Evolutionary conservation across 2,888 invertebrate species (phyloP).

Genomic region (Odontocerum albicorne): DNA sequence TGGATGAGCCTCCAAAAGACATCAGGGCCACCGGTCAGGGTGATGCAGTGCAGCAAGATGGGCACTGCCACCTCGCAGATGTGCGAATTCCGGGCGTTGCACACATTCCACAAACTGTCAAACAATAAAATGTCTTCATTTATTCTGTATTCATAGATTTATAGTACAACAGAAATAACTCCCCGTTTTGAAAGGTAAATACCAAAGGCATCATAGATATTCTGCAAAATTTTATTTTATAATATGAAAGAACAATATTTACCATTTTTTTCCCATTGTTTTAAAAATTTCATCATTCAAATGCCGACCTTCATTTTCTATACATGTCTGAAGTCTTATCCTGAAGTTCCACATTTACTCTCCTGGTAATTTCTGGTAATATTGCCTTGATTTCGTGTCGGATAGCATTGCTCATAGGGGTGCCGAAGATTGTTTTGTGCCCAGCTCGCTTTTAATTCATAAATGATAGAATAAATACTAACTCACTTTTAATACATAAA

Average conservation of each 20-base stretch:
- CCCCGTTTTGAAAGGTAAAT: too few species aligned
- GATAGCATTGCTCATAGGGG: not conserved
- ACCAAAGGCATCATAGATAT: too few species aligned
- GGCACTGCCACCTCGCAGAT: constrained; percentile 92
- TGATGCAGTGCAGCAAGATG: constrained; percentile 91
- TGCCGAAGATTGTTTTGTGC: too few species aligned
- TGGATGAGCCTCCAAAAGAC: constrained; percentile 96
- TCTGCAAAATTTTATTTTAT: too few species aligned
- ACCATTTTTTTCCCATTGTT: not conserved
- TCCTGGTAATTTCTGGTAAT: not conserved
- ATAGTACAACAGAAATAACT: too few species aligned
- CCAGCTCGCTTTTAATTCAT: too few species aligned
- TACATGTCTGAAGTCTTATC: too few species aligned
- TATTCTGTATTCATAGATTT: not conserved
- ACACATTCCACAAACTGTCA: constrained; percentile 85
- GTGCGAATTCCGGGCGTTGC: constrained; percentile 91
- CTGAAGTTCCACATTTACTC: not conserved
- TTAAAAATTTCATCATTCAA: not conserved
- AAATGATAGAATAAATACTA: too few species aligned
- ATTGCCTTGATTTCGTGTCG: too few species aligned
- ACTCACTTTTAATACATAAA: too few species aligned
- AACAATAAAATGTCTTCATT: not conserved
- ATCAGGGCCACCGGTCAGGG: constrained; percentile 90
- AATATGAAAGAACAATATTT: too few species aligned
- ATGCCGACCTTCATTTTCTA: too few species aligned